These are phyloP conservation scores for Camponotus pennsylvanicus DNA, from an alignment of 1,140 invertebrate species.

Conservation along the genomic window DNA sequence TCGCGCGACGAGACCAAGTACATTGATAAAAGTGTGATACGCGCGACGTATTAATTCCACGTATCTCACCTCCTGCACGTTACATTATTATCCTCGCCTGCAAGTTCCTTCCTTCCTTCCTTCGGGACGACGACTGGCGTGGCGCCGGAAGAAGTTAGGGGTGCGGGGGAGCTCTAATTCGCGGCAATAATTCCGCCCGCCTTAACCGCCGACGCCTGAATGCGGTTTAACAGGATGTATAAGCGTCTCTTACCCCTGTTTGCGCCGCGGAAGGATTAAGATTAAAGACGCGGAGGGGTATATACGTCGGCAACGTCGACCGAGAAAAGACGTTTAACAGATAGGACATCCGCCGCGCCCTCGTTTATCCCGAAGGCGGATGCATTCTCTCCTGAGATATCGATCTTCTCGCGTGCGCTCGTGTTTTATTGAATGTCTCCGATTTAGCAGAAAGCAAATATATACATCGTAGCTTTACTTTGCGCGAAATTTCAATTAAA, in stretches of 20 bases:
- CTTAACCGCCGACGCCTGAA: conserved; percentile 63
- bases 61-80: conserved; percentile 36
- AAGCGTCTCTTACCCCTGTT: conserved; percentile 66
- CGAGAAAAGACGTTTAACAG: conserved; percentile 57
- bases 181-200: conserved; percentile 67
- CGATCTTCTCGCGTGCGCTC: conserved; percentile 6
- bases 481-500: not conserved
- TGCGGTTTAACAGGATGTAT: conserved; percentile 71
- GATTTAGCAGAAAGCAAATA: not conserved
- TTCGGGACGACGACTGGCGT: conserved; percentile 20
- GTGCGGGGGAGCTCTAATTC: conserved; percentile 54
- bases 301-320: conserved; percentile 45
- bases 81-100: conserved; percentile 55
- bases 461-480: not conserved
- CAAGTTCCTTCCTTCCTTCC: conserved; percentile 49
- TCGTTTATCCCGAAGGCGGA: not conserved
- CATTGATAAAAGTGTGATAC: conserved; percentile 17
- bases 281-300: conserved; percentile 59
- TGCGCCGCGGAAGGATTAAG: conserved; percentile 67
- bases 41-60: conserved; percentile 40
- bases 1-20: not conserved
- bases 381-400: conserved; percentile 47
- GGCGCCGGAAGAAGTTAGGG: conserved; percentile 58
- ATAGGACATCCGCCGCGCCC: conserved; percentile 28
- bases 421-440: not conserved